phyloP scores from a whole-genome alignment of 2,888 invertebrate species.

The Melanostoma mellinum region DNA sequence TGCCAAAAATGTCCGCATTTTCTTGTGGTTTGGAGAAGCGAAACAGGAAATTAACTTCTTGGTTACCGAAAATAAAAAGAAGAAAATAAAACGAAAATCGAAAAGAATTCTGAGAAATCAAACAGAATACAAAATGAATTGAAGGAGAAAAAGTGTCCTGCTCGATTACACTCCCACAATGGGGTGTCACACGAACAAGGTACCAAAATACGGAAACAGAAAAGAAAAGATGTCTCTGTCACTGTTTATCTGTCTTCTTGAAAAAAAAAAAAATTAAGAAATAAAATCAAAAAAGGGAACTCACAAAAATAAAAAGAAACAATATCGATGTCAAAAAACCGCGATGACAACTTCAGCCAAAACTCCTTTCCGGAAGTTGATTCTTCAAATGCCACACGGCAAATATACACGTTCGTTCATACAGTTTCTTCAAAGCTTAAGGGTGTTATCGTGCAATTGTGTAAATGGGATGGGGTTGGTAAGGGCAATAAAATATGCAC shows the following conservation, averaged over 20 bases:
- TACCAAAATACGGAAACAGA: conserved; percentile 9
- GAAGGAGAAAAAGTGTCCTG: conserved; percentile 58
- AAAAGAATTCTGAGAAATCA: conserved; percentile 60
- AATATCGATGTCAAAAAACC: conserved; percentile 49
- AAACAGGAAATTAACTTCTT: conserved; percentile 72
- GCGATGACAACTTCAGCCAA: conserved; percentile 70
- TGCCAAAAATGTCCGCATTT: conserved; percentile 5
- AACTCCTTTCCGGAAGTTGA: conserved; percentile 65
- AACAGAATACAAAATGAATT: conserved; percentile 57
- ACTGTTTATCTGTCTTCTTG: conserved; percentile 66
- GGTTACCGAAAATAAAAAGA: conserved; percentile 42
- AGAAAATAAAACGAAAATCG: conserved; percentile 44
- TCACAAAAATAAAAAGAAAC: conserved; percentile 8
- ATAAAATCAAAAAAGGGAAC: conserved; percentile 1
- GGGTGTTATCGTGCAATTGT: conserved; percentile 68
- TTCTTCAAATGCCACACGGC: conserved; percentile 18
- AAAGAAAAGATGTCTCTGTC: conserved; percentile 35
- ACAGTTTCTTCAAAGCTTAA: conserved; percentile 35
- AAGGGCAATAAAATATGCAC: conserved; percentile 72
- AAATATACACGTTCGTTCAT: neutral
- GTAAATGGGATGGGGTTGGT: conserved; percentile 15
- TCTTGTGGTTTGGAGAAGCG: conserved; percentile 28
- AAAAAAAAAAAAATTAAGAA: conserved; percentile 36
- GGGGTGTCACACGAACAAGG: conserved; percentile 39
- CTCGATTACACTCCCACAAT: conserved; percentile 70